Evolutionary conservation across 2,888 invertebrate genomes (phyloP), one percentile per base, ranked within the genome.

Genomic region (Rhingia rostrata): DNA sequence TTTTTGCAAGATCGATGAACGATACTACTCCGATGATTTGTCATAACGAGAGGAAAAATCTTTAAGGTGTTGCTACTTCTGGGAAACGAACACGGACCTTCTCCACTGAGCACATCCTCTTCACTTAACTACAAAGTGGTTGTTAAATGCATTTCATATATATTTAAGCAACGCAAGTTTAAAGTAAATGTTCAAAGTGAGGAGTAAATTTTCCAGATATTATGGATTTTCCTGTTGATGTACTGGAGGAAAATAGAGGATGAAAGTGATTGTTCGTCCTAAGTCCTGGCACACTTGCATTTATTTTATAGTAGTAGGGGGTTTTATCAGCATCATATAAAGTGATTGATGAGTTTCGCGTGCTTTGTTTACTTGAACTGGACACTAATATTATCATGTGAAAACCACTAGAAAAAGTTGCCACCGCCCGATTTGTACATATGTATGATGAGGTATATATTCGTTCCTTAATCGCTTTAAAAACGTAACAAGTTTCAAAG

Each of bases 321-420:
- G 33, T 41, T 9, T 47, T 67, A 61, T 61, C 56, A 63, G 60
- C 67, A 32, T 67, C 47, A 49, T 30, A 51, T 74, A 58, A 22
- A 64, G 63, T 80, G 80, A 80, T 80, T 67, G 80, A 80, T 80
- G 80, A 56, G 54, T 41, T 63, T 9, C 47, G 7, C 41, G 41
- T 61, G 74, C 67, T 54, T 74, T 7, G 61, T 54, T 67, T 22
- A 0, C 47, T 49, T 70, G 3, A 37, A 12, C 32, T 32, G 5
- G 14, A 56, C 60, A 60, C 22, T n/a, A 6, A 41, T 60, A 60
- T 51, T 60, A 51, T 51, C 43, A 43, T 72, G 39, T 70, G 39
- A 70, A 47, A 58, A 39, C 47, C 32, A 33, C 45, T 7, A 12
- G 39, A 10, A 32, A 10, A 22, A 6, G 9, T 7, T 39, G 6